Conservation (phyloP, 2,888 invertebrate species). For the Augochlorella aurata region DNA sequence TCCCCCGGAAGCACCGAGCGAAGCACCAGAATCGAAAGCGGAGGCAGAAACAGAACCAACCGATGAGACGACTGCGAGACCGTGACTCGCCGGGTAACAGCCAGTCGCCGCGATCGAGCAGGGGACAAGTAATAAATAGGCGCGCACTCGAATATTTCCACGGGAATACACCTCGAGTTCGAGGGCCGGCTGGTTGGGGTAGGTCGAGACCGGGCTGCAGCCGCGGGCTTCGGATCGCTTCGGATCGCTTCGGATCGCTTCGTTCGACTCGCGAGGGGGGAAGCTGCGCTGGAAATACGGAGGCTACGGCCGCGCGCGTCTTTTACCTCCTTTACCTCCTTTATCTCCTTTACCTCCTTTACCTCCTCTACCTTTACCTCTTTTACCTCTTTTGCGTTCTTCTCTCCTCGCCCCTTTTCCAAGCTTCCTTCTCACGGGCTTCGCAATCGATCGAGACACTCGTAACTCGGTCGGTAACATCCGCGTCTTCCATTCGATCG, state of each 20-base stretch:
- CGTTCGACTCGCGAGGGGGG: neutral
- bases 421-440: neutral
- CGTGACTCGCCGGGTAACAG: too few relatives aligned
- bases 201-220: constrained; percentile 25
- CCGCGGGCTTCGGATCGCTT: neutral
- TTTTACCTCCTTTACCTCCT: neutral
- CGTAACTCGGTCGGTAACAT: neutral
- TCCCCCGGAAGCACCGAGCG: neutral
- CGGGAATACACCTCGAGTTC: constrained; percentile 44
- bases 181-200: constrained; percentile 17
- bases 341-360: too few relatives aligned
- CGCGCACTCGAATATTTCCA: constrained; percentile 57
- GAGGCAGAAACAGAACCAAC: neutral
- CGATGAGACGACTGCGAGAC: too few relatives aligned
- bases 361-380: too few relatives aligned
- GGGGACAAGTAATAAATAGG: constrained; percentile 60
- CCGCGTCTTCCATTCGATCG: constrained; percentile 29
- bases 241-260: neutral
- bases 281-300: too few relatives aligned
- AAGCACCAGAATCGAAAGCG: neutral
- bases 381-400: neutral
- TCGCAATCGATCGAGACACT: neutral
- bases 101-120: neutral
- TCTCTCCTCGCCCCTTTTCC: neutral
- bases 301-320: neutral